Percentiles rank a stretch among this genome's conserved stretches.
These are phyloP conservation scores for Zophobas atratus DNA, from an alignment of 1,140 invertebrate species.

Conservation along the genomic window DNA sequence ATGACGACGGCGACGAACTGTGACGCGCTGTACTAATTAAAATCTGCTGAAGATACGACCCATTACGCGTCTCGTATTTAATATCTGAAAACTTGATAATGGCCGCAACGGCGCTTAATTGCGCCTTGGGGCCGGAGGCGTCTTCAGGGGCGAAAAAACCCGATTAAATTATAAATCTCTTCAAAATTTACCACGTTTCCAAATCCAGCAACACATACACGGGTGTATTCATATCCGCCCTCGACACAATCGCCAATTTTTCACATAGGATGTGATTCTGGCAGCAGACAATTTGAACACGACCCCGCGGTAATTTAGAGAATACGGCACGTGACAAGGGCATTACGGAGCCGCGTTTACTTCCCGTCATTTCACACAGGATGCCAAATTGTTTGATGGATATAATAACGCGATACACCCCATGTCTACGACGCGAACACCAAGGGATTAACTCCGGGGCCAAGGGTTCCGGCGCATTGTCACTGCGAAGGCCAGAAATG, in stretches of 20 bases:
- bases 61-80: slow-evolving; percentile 56
- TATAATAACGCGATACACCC: slow-evolving; percentile 51
- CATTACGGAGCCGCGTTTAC: slow-evolving; percentile 57
- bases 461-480: slow-evolving; percentile 19
- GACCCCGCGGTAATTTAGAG: slow-evolving; percentile 59
- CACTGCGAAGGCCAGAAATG: slow-evolving; percentile 16
- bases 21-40: slow-evolving; percentile 52
- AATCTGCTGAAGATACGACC: slow-evolving; percentile 54
- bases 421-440: slow-evolving; percentile 44
- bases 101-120: slow-evolving; percentile 34
- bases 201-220: neutral
- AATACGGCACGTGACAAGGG: slow-evolving; percentile 58
- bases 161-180: no score
- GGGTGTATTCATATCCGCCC: slow-evolving; percentile 38
- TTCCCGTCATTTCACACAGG: slow-evolving; percentile 62
- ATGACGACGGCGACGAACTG: slow-evolving; percentile 39
- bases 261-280: slow-evolving; percentile 62
- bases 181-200: no score
- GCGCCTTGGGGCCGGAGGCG: neutral
- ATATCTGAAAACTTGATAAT: slow-evolving; percentile 46
- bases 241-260: slow-evolving; percentile 56
- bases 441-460: slow-evolving; percentile 41
- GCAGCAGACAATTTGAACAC: slow-evolving; percentile 61
- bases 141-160: neutral
- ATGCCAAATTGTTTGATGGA: slow-evolving; percentile 61